These are phyloP conservation scores for Odontomyia ornata DNA, from an alignment of 2,888 invertebrate species.

Conservation along the genomic window DNA sequence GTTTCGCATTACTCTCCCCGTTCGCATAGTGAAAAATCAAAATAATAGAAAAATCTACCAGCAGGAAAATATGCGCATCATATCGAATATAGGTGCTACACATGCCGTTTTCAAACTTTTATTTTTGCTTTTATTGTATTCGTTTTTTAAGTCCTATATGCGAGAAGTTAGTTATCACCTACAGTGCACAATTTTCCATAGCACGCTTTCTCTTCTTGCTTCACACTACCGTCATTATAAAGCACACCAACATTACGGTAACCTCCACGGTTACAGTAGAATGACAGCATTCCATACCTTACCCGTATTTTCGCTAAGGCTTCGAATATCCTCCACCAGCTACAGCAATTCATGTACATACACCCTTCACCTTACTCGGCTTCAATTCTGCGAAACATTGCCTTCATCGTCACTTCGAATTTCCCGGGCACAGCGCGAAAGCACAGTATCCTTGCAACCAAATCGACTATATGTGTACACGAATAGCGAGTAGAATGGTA, in stretches of 20 bases:
- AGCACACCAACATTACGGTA: background rate
- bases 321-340: background rate
- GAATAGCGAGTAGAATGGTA: background rate
- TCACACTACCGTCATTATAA: background rate
- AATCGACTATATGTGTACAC: background rate
- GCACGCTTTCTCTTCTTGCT: background rate
- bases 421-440: conserved; percentile 29
- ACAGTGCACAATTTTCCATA: conserved; percentile 16
- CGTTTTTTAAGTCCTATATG: background rate
- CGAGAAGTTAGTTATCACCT: conserved; percentile 21
- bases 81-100: no score
- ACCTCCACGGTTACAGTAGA: background rate
- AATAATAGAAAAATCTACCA: no score
- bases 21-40: no score
- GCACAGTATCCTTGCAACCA: conserved; percentile 7
- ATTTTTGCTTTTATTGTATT: no score
- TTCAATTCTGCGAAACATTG: background rate
- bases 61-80: no score
- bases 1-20: no score
- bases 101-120: no score
- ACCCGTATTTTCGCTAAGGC: background rate
- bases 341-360: background rate
- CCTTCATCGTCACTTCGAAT: conserved; percentile 4
- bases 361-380: background rate
- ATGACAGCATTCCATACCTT: background rate